These are phyloP conservation scores for Sepiola atlantica DNA, from an alignment of 2,888 invertebrate genomes.

Conservation along the genomic window DNA sequence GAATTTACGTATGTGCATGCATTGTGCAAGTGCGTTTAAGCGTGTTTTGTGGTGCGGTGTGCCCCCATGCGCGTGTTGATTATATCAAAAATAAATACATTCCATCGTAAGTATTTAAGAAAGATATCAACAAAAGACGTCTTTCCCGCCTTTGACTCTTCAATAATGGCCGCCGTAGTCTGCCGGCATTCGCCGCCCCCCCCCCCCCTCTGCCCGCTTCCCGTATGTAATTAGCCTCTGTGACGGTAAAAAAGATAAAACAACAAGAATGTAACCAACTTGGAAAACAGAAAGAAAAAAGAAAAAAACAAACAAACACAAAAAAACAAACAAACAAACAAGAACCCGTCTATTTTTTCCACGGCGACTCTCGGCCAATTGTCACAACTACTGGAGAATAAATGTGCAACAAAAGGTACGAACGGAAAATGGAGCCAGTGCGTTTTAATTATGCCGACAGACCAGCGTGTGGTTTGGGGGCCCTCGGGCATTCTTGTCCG, in stretches of 20 bases:
- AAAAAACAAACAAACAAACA: too few species aligned
- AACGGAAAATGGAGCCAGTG: neutral
- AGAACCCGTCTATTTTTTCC: neutral
- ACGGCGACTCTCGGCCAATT: neutral
- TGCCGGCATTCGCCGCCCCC: neutral
- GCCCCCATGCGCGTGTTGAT: too few species aligned
- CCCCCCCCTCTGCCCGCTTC: too few species aligned
- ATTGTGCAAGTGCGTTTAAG: too few species aligned
- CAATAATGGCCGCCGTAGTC: slow-evolving; percentile 7
- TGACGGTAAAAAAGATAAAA: neutral
- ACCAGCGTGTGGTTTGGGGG: neutral
- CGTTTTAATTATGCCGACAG: neutral
- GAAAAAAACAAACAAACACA: too few species aligned
- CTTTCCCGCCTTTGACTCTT: slow-evolving; percentile 4
- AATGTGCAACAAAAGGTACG: neutral
- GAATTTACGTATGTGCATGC: too few species aligned
- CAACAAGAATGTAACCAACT: too few species aligned
- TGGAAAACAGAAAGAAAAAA: too few species aligned
- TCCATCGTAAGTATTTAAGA: neutral
- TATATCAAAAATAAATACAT: too few species aligned
- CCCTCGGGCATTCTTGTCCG: neutral
- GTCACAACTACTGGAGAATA: neutral
- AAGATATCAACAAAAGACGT: slow-evolving; percentile 12
- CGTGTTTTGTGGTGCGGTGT: too few species aligned
- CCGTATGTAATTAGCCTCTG: neutral